Base-by-base conservation (phyloP, 2,888 invertebrate genomes). In the Tetragonula carbonaria region DNA sequence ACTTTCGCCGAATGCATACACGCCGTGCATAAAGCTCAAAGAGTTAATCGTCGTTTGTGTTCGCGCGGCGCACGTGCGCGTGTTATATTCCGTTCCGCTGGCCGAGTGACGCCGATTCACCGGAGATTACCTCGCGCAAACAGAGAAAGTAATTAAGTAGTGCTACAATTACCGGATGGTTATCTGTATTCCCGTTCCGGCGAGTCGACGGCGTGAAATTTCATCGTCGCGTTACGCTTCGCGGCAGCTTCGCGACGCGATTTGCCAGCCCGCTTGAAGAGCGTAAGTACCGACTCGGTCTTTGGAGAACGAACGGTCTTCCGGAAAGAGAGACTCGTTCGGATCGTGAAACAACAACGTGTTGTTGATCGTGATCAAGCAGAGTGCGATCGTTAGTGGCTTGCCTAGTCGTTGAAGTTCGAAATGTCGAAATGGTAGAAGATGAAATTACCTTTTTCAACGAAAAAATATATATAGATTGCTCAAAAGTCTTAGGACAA, bases 111-210 rank as follows among this genome's bases (percentile, higher is more conserved):
- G 62, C 28, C 74, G 74, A 74, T 75, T 16, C 28, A 33, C 28
- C 55, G 4, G 6, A 75, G 68, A 65, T 75, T 75, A 23, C 28
- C 13, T 21, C 55, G 68, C 18, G 2, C 62, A 28, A 23, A 53
- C 53, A 53, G 16, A 51, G 18, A 53, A 18, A 33, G 79, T 70
- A 74, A 79, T 79, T 79, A 74, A 74, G 63, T 14, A 23, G 18
- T 33, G 33, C 3, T 51, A 18, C 74, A 73, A 78, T 78, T 74
- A 66, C 50, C 11, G 51, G 78, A 78, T 67, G 50, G 28, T 57
- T 59, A 59, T 67, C 74, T 33, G 59, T 78, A 57, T 14, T 67
- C 67, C 28, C 68, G 74, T 79, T 53, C 68, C 59, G 66, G 28
- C 66, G 33, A 55, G 38, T 33, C 23, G 50, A 21, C 68, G 21